Evolutionary conservation across 2,888 invertebrate genomes (phyloP).

Genomic region (Miltochrista miniata): DNA sequence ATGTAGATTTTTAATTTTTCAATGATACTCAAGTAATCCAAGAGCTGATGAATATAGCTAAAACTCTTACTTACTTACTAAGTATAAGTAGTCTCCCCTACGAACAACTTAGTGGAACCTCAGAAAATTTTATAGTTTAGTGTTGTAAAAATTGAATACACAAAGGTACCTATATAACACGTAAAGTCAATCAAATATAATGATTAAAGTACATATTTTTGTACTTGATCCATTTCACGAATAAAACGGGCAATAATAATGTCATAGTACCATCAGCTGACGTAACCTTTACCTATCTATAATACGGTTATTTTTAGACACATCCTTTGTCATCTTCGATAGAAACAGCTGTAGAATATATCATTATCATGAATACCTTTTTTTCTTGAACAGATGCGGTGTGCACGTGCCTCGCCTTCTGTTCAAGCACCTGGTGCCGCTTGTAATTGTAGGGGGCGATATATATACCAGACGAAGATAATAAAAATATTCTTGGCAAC

Average conservation of each 20-base stretch:
- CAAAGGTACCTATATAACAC: too few species aligned
- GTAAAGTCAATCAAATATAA: too few species aligned
- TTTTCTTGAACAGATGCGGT: slow-evolving; percentile 71
- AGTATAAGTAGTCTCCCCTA: too few species aligned
- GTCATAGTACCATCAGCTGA: neutral
- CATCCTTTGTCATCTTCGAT: slow-evolving; percentile 24
- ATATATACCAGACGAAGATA: slow-evolving; percentile 46
- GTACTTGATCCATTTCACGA: too few species aligned
- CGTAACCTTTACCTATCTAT: neutral
- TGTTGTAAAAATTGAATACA: too few species aligned
- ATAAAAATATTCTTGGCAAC: slow-evolving; percentile 7
- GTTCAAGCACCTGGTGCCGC: slow-evolving; percentile 64
- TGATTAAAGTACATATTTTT: too few species aligned
- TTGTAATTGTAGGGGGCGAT: slow-evolving; percentile 55
- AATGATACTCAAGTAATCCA: too few species aligned
- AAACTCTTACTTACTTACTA: too few species aligned
- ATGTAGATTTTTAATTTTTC: too few species aligned
- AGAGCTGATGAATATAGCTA: too few species aligned
- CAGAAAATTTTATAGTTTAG: too few species aligned
- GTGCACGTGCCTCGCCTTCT: slow-evolving; percentile 70
- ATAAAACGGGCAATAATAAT: neutral
- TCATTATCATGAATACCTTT: slow-evolving; percentile 51
- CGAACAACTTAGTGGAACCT: too few species aligned
- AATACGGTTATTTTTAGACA: neutral
- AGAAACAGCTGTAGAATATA: slow-evolving; percentile 34